phyloP scores from a whole-genome alignment of 2,113 vertebrate species.

The Climacteris rufus region DNA sequence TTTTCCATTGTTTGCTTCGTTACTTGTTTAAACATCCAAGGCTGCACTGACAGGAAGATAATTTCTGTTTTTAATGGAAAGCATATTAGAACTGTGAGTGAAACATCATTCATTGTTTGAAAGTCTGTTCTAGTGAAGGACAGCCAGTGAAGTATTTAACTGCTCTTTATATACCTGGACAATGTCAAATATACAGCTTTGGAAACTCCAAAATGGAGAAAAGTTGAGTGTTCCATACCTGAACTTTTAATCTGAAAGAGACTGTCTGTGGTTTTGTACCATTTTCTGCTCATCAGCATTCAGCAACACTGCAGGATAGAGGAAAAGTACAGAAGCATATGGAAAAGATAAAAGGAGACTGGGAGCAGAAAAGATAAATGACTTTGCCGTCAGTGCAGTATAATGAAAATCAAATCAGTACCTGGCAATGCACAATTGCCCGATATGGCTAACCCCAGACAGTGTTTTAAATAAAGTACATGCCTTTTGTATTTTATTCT shows the following conservation, averaged over 20 bases:
- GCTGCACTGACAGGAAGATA: background rate
- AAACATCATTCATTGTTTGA: background rate
- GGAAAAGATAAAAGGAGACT: slow-evolving; percentile 58
- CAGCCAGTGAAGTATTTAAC: background rate
- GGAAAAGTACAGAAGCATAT: slow-evolving; percentile 36
- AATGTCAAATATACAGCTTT: background rate
- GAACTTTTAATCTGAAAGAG: slow-evolving; percentile 29
- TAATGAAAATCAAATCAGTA: slow-evolving; percentile 67
- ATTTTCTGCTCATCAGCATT: slow-evolving; percentile 61
- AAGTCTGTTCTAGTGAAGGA: background rate
- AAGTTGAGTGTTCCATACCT: background rate
- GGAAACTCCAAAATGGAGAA: background rate
- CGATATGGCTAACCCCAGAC: slow-evolving; percentile 36
- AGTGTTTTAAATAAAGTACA: slow-evolving; percentile 65
- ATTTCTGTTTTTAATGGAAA: background rate
- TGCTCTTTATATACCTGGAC: background rate
- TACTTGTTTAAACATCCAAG: background rate
- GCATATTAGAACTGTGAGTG: background rate
- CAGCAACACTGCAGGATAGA: slow-evolving; percentile 21
- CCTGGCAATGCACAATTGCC: slow-evolving; percentile 22
- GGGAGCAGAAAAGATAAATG: slow-evolving; percentile 58
- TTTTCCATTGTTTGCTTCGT: background rate
- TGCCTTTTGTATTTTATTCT: slow-evolving; percentile 61
- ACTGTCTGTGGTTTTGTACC: slow-evolving; percentile 7
- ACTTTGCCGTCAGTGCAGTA: slow-evolving; percentile 17